Conservation (phyloP, 2,113 vertebrate genomes). For the Procavia capensis region DNA sequence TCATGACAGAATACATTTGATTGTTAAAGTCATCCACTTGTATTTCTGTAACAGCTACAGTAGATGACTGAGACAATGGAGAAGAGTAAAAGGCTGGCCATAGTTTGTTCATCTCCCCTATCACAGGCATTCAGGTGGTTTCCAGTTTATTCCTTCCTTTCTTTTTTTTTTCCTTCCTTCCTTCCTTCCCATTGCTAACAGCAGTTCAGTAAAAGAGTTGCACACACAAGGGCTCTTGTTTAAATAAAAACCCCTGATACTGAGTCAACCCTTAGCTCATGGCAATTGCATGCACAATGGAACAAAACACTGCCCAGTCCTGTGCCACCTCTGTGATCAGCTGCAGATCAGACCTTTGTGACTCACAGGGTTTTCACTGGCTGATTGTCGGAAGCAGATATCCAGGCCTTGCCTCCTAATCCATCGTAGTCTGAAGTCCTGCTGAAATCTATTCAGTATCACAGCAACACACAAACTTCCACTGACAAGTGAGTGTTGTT, state of each 20-base stretch:
- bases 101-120: background rate
- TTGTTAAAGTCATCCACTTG: too few relatives aligned
- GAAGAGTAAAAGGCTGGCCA: background rate
- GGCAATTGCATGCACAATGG: background rate
- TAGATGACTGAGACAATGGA: too few relatives aligned
- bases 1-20: too few relatives aligned
- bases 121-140: background rate
- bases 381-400: background rate
- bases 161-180: background rate
- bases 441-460: background rate
- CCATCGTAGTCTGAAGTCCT: background rate
- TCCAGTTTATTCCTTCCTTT: background rate
- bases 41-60: too few relatives aligned
- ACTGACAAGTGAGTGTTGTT: background rate
- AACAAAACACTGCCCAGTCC: background rate
- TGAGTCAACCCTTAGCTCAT: background rate
- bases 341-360: background rate
- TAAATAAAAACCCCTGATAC: background rate
- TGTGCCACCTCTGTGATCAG: background rate
- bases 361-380: background rate
- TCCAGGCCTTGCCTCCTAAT: background rate
- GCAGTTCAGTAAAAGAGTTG: background rate
- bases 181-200: background rate
- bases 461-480: background rate
- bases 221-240: too few relatives aligned